A percentile compares a stretch with the other conserved stretches of the same genome.
phyloP scores from a whole-genome alignment of 2,888 invertebrate species.

The Lathronympha strigana region DNA sequence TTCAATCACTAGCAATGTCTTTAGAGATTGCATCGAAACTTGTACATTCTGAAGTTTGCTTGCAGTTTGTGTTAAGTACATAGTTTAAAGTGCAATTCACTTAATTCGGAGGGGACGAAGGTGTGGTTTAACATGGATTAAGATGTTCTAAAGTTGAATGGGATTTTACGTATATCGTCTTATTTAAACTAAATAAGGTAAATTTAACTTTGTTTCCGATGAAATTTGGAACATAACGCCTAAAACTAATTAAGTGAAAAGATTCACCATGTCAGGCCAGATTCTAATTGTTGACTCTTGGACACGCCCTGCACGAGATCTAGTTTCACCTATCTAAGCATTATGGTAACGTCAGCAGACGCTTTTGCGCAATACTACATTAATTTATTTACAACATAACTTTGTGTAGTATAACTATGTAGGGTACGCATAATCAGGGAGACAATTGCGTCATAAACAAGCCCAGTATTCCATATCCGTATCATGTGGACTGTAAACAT shows the following conservation, averaged over 20 bases:
- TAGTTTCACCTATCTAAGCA: too few relatives aligned
- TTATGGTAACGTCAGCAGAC: too few relatives aligned
- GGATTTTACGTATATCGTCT: background rate
- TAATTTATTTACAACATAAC: too few relatives aligned
- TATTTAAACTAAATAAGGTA: background rate
- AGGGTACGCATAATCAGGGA: too few relatives aligned
- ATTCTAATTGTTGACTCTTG: too few relatives aligned
- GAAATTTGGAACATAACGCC: too few relatives aligned
- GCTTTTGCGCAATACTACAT: too few relatives aligned
- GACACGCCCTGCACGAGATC: too few relatives aligned
- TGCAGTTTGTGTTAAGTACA: conserved; percentile 39
- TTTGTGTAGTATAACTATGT: too few relatives aligned
- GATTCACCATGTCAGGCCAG: too few relatives aligned
- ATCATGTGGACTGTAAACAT: background rate
- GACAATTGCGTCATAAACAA: background rate
- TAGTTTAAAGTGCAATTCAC: conserved; percentile 37
- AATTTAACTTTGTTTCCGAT: too few relatives aligned
- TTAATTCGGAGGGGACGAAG: conserved; percentile 28
- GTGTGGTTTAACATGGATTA: conserved; percentile 31
- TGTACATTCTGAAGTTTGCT: conserved; percentile 41
- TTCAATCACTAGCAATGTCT: conserved; percentile 40
- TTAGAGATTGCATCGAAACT: conserved; percentile 42
- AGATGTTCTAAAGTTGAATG: conserved; percentile 10
- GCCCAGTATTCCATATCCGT: background rate
- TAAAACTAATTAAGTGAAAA: too few relatives aligned